Base-by-base conservation (phyloP, 2,888 invertebrate genomes). In the Mimachlamys varia region DNA sequence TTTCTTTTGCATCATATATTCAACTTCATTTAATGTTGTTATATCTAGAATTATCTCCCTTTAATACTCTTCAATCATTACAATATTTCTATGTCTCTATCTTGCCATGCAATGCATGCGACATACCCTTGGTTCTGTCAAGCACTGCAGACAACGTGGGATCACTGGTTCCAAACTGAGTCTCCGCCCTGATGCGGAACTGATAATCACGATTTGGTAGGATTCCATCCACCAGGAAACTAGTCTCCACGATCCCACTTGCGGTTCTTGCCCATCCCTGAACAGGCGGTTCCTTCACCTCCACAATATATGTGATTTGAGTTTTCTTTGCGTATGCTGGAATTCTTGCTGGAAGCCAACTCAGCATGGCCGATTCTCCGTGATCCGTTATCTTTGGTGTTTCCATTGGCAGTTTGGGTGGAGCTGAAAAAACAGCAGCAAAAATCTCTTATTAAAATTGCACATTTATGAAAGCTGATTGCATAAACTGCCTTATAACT, bases 161-260 rank as follows among this genome's bases (percentile, higher is more conserved):
- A 96, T 99, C 99, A 97, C 99, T 99, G 93, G 99, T 98, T 88
- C 99, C 99, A 96, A 98, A 99, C 97, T 99, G 98, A 97, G 99
- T 99, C 96, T 99, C 99, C 3, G 99, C 99, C 58, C 99, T 98
- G 55, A 99, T 98, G 92, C 99, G 97, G 97, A 99, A 99, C 97
- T 98, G 98, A 97, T 99, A 99, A 97, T 99, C 99, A 93, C 98
- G 98, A 97, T 98, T 98, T 0, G 99, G 99, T 95, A 98, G 98
- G 93, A 99, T 93, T 37, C 95, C 95, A 53, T 93, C 94, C 89
- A 95, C 92, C 12, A 93, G 89, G 90, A 94, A 95, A 87, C 92
- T 92, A 12, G 94, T 93, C 89, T 95, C 95, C 19, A 92, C 91
- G 12, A 95, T 88, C 33, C 93, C 94, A 50, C 92, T 92, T 0